Conservation (phyloP, 2,888 invertebrate species). For the Thalpophila matura region DNA sequence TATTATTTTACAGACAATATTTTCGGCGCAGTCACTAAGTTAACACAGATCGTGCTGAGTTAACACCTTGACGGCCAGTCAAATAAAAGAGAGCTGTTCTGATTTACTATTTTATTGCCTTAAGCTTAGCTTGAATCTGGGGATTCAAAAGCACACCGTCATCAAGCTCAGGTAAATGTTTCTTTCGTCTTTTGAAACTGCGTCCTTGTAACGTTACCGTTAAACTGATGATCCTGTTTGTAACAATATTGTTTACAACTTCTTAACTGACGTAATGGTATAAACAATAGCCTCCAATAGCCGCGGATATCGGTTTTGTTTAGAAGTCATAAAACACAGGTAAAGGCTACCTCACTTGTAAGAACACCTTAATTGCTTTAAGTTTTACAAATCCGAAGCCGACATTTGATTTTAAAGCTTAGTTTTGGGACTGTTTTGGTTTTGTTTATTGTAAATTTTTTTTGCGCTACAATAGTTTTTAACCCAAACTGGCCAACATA, state of each 20-base stretch:
- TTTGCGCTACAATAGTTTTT: constrained; percentile 9
- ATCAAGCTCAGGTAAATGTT: constrained; percentile 72
- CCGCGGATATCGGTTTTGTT: constrained; percentile 74
- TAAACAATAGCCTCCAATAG: constrained; percentile 77
- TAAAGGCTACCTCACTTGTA: constrained; percentile 87
- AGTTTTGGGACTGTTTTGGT: background rate
- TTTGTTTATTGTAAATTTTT: background rate
- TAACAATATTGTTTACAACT: constrained; percentile 71
- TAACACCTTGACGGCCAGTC: constrained; percentile 5
- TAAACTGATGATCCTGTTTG: constrained; percentile 85
- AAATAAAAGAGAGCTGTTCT: constrained; percentile 34
- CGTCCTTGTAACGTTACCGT: constrained; percentile 77
- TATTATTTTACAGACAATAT: background rate
- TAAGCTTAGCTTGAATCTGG: constrained; percentile 39
- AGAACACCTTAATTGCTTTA: constrained; percentile 82
- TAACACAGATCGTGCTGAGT: constrained; percentile 6
- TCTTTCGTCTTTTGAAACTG: constrained; percentile 65
- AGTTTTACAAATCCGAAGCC: constrained; percentile 70
- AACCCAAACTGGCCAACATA: background rate
- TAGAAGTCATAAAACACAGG: constrained; percentile 83
- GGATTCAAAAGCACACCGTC: constrained; percentile 53
- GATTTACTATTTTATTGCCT: constrained; percentile 50
- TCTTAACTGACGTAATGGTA: constrained; percentile 86
- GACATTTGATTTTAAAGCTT: constrained; percentile 67
- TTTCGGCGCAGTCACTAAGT: constrained; percentile 14